Evolutionary conservation across 37 sponge, comb jelly and placozoan genomes (phyloP), one percentile per base, ranked within the genome.

Genomic region (Cliona cf. orientalis): DNA sequence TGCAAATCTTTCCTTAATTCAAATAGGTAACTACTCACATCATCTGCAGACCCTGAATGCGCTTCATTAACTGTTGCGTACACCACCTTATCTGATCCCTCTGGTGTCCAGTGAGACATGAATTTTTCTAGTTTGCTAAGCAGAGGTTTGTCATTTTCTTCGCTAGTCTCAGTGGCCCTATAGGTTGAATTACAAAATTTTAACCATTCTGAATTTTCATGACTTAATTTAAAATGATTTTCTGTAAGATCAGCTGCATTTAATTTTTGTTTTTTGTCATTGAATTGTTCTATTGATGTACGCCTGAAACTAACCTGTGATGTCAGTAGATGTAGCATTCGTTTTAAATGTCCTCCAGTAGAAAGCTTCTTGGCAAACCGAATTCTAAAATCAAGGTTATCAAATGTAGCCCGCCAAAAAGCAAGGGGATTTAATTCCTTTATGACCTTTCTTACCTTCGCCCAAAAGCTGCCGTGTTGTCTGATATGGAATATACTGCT

Each of bases 321-420:
- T 69, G 71, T 69, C 12, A 69, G 21, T 69, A 69, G 17, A 36
- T 69, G 28, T 12, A 69, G 17, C 71, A 69, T 69, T 25, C 38
- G 33, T 37, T 36, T 29, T 11, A 38, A 41, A 33, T 41, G 23
- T 21, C 40, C 37, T 69, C 40, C 38, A 69, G 6, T 11, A 25
- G 17, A 11, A 22, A 37, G 9, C 14, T 49, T 49, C 14, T 49
- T 49, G 19, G 71, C 71, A 69, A 37, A 69, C 40, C 35, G 28
- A 25, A 69, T 69, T 34, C 38, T 69, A 69, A 69, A 69, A 36
- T 69, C 38, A 7, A 69, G 35, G 38, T 69, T 69, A 69, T 69
- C 71, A 69, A 69, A 69, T 21, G 71, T 37, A 6, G 35, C 71
- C n/a, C 9, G 5, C 71, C 71, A 69, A 19, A 69, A 69, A 12